phyloP scores from a whole-genome alignment of 64 coral and sea anemone species.

The Pocillopora verrucosa region DNA sequence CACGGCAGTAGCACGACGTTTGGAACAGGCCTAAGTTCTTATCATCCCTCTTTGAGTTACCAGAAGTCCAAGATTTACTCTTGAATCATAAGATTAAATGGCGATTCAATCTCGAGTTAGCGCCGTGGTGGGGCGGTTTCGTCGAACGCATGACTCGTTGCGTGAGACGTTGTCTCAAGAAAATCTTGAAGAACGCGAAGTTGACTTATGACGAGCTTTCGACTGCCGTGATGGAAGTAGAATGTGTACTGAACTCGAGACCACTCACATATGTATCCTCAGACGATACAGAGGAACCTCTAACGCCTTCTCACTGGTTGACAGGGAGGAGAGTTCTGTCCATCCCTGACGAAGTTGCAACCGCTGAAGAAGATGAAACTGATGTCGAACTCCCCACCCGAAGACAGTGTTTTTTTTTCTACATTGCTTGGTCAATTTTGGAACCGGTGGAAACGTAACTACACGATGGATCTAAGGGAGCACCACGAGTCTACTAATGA shows the following conservation, averaged over 20 bases:
- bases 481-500: neutral
- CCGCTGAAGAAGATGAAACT: neutral
- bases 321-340: too few relatives aligned
- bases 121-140: slow-evolving; percentile 52
- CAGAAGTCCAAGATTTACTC: neutral
- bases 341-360: slow-evolving; percentile 5
- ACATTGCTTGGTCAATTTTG: neutral
- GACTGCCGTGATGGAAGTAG: too few relatives aligned
- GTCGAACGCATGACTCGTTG: slow-evolving; percentile 1
- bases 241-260: too few relatives aligned
- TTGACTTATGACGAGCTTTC: too few relatives aligned
- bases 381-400: neutral
- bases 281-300: too few relatives aligned
- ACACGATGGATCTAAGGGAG: too few relatives aligned
- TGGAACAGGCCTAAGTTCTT: too few relatives aligned
- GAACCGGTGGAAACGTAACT: slow-evolving; percentile 3
- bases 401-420: neutral
- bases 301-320: too few relatives aligned
- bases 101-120: neutral
- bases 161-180: slow-evolving; percentile 2
- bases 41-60: too few relatives aligned
- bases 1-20: too few relatives aligned
- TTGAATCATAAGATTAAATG: neutral
- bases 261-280: too few relatives aligned
- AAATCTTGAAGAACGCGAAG: too few relatives aligned